These are phyloP conservation scores for Epizoanthus stellaris DNA, from an alignment of 92 coral and sea anemone species.

Conservation along the genomic window DNA sequence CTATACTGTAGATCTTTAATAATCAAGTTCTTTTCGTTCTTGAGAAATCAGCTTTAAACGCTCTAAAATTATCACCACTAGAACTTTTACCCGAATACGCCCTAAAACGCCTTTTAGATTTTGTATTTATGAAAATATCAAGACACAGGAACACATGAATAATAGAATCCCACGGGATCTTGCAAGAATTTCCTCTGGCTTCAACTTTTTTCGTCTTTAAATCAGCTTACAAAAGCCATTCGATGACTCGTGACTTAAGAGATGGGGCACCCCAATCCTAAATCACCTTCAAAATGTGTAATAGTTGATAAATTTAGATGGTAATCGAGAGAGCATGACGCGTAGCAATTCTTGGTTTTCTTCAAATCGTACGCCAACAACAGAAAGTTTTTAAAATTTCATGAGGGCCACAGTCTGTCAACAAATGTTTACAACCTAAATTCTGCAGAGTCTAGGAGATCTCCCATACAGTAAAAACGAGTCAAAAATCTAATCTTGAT, in stretches of 20 bases:
- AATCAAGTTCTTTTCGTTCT: background rate
- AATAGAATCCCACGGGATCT: slow-evolving; percentile 3
- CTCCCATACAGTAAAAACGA: slow-evolving; percentile 1
- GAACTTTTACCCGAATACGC: background rate
- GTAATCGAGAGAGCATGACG: slow-evolving; percentile 35
- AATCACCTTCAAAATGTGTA: slow-evolving; percentile 41
- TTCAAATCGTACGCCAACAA: slow-evolving; percentile 51
- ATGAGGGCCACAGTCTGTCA: slow-evolving; percentile 85
- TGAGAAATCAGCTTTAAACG: background rate
- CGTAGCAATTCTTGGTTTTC: slow-evolving; percentile 29
- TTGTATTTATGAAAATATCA: slow-evolving; percentile 26
- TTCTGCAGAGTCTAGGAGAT: slow-evolving; percentile 11
- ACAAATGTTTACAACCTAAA: slow-evolving; percentile 71
- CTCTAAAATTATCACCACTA: background rate
- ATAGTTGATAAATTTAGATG: slow-evolving; percentile 28
- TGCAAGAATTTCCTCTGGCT: slow-evolving; percentile 5
- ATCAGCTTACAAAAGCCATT: background rate
- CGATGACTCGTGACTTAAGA: slow-evolving; percentile 24
- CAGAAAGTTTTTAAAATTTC: slow-evolving; percentile 80
- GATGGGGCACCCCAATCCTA: background rate
- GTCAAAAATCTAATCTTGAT: slow-evolving; percentile 4
- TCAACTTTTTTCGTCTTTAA: slow-evolving; percentile 9
- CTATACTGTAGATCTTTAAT: background rate
- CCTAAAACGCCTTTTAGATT: slow-evolving; percentile 26
- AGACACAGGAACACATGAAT: slow-evolving; percentile 19